Conservation (phyloP, 2,888 invertebrate species). For the Dermolepida albohirtum region DNA sequence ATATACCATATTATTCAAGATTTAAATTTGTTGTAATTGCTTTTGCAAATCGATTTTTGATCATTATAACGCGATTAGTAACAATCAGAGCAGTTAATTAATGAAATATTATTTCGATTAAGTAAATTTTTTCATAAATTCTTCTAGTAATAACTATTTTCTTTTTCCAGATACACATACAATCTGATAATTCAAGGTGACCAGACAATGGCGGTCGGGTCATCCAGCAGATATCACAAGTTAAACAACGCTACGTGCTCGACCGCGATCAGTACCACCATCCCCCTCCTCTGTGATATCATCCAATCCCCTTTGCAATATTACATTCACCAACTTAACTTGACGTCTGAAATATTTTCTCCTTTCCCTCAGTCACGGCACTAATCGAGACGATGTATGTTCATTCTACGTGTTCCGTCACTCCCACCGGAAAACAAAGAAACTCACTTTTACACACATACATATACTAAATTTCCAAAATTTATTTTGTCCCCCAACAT, state of each 20-base stretch:
- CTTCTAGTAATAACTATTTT: background rate
- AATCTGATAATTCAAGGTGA: constrained; percentile 61
- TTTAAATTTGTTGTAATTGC: no score
- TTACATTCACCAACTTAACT: constrained; percentile 30
- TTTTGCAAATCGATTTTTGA: no score
- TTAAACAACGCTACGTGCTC: constrained; percentile 55
- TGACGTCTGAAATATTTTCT: constrained; percentile 16
- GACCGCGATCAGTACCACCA: constrained; percentile 53
- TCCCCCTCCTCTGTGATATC: constrained; percentile 59
- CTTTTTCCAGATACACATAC: constrained; percentile 59
- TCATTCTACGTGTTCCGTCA: constrained; percentile 25
- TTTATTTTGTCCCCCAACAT: background rate
- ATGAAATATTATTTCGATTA: no score
- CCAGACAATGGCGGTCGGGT: constrained; percentile 55
- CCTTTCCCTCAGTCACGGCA: constrained; percentile 12
- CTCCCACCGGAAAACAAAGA: constrained; percentile 11
- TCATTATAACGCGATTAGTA: no score
- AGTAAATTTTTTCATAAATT: no score
- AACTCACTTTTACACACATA: background rate
- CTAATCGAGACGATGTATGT: constrained; percentile 9
- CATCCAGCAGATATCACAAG: constrained; percentile 50
- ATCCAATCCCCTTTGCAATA: constrained; percentile 44
- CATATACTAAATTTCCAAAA: background rate
- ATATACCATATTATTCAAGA: no score
- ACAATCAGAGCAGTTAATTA: no score